phyloP scores from a whole-genome alignment of 2,888 invertebrate species.

The Sericinus montela region DNA sequence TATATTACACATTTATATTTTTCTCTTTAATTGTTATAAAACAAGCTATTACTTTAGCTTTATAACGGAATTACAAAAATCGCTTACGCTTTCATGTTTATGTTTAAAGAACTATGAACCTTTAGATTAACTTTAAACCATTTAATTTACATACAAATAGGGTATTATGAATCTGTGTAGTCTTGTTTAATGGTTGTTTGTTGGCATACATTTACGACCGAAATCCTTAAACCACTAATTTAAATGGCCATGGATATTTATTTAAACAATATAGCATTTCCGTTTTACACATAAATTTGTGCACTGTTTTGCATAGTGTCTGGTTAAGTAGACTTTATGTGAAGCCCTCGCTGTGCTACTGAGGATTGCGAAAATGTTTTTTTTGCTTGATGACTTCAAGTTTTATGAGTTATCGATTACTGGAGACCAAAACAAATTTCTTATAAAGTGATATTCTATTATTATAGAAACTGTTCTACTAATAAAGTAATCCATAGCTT shows the following conservation, averaged over 20 bases:
- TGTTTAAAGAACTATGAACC: constrained; percentile 41
- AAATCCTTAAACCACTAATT: constrained; percentile 37
- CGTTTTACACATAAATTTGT: background rate
- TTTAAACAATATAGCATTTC: background rate
- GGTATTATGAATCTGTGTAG: constrained; percentile 48
- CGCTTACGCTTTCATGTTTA: constrained; percentile 4
- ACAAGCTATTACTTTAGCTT: background rate
- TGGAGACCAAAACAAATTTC: no score
- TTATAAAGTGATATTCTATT: no score
- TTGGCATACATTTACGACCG: constrained; percentile 39
- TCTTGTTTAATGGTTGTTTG: constrained; percentile 54
- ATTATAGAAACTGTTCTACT: no score
- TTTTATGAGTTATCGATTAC: no score
- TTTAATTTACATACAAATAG: constrained; percentile 68
- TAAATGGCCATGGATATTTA: background rate
- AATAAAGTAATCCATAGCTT: no score
- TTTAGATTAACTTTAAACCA: constrained; percentile 51
- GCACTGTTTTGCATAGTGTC: no score
- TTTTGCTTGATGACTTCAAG: no score
- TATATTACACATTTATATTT: no score
- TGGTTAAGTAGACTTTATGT: no score
- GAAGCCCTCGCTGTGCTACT: no score
- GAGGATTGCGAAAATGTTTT: no score
- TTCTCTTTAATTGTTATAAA: no score
- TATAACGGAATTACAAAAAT: background rate